phyloP scores from a whole-genome alignment of 2,113 vertebrate species.

The Orycteropus afer region DNA sequence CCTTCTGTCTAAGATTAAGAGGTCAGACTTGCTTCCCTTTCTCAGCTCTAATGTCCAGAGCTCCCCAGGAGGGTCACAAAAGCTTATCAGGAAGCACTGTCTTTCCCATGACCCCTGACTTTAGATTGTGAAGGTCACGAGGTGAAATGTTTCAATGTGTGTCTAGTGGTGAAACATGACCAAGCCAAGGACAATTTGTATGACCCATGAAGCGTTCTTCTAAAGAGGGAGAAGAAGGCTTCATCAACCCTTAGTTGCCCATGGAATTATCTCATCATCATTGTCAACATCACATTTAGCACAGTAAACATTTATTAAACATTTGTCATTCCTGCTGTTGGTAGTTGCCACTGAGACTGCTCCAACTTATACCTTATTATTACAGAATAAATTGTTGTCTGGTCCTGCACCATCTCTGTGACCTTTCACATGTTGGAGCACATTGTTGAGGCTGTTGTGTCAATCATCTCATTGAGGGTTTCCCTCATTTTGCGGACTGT shows the following conservation, averaged over 20 bases:
- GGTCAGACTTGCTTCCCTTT: background rate
- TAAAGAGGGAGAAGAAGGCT: background rate
- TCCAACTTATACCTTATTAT: background rate
- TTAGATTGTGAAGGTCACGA: background rate
- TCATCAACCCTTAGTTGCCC: background rate
- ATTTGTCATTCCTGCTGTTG: background rate
- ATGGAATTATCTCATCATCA: too few species aligned
- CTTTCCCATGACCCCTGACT: background rate
- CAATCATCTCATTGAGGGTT: background rate
- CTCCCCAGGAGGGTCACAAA: background rate
- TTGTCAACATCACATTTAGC: background rate
- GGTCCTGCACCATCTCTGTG: too few species aligned
- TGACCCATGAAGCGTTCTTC: background rate
- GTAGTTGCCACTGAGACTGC: background rate
- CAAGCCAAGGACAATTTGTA: background rate
- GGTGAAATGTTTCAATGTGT: background rate
- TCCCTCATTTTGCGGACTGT: background rate
- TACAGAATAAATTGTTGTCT: background rate
- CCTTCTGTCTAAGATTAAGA: background rate
- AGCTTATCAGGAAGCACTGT: background rate
- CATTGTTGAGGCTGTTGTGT: background rate
- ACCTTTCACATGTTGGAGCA: background rate
- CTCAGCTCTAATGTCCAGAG: background rate
- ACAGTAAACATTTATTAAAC: background rate
- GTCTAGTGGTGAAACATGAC: background rate